Conservation (phyloP, 2,888 invertebrate species). For the Julus scandinavius region DNA sequence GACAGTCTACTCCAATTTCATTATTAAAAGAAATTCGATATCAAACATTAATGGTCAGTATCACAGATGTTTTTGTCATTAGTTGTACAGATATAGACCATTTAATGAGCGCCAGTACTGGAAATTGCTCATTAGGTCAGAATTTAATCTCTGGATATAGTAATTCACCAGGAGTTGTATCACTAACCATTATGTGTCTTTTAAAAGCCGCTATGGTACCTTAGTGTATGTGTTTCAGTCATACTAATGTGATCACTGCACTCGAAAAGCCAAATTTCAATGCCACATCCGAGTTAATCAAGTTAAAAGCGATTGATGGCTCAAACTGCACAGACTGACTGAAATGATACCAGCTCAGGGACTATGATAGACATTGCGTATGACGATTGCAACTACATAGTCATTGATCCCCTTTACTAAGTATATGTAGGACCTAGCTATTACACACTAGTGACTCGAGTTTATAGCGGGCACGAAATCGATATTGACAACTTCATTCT, state of each 20-base stretch:
- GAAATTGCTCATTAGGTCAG: neutral
- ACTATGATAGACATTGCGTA: neutral
- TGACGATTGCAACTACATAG: neutral
- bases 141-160: neutral
- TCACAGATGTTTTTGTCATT: neutral
- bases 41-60: neutral
- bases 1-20: neutral
- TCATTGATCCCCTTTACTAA: neutral
- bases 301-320: conserved; percentile 29
- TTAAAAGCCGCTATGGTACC: neutral
- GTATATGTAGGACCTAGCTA: conserved; percentile 9
- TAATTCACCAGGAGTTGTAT: neutral
- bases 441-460: conserved; percentile 28
- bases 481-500: conserved; percentile 40
- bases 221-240: neutral
- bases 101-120: neutral
- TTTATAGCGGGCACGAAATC: conserved; percentile 15
- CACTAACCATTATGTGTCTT: neutral
- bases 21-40: neutral
- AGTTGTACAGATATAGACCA: too few relatives aligned
- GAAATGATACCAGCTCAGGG: neutral
- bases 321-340: neutral
- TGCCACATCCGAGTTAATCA: neutral
- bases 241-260: conserved; percentile 10
- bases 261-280: conserved; percentile 27